Conservation (phyloP, 2,113 vertebrate species). For the Clarias gariepinus region DNA sequence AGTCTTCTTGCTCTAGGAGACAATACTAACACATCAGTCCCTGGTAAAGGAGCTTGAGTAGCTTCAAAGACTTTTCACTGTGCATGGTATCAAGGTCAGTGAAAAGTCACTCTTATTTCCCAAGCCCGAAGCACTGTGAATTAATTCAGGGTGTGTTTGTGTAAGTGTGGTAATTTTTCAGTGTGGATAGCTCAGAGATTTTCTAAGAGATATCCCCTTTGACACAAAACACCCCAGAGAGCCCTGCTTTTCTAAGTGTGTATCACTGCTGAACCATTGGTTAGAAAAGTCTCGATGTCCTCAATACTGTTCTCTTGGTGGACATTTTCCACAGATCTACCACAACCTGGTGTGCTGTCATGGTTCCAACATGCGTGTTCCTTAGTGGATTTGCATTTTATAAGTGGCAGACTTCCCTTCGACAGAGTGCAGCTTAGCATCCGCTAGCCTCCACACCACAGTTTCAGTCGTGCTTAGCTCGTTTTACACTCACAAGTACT, state of each 20-base stretch:
- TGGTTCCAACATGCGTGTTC: neutral
- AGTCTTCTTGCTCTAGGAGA: neutral
- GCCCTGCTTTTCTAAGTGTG: conserved; percentile 14
- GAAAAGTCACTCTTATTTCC: conserved; percentile 2
- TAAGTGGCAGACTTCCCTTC: neutral
- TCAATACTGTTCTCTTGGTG: neutral
- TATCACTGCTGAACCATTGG: conserved; percentile 21
- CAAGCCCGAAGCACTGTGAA: conserved; percentile 30
- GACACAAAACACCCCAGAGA: conserved; percentile 26
- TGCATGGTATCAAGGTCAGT: neutral
- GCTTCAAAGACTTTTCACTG: neutral
- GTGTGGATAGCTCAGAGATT: conserved; percentile 20
- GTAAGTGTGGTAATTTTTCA: conserved; percentile 4
- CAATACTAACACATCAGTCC: neutral
- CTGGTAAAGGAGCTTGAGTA: neutral
- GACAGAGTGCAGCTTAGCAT: conserved; percentile 35
- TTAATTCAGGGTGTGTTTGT: conserved; percentile 18
- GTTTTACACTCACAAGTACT: conserved; percentile 22
- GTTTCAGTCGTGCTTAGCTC: conserved; percentile 46
- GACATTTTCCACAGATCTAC: neutral
- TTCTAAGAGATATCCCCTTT: conserved; percentile 31
- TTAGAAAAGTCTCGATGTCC: conserved; percentile 19
- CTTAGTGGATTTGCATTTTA: neutral
- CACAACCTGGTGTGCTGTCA: neutral
- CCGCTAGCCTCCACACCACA: neutral